These are phyloP conservation scores for Phrynocephalus vlangalii DNA, from an alignment of 2,797 vertebrate species.

Conservation along the genomic window DNA sequence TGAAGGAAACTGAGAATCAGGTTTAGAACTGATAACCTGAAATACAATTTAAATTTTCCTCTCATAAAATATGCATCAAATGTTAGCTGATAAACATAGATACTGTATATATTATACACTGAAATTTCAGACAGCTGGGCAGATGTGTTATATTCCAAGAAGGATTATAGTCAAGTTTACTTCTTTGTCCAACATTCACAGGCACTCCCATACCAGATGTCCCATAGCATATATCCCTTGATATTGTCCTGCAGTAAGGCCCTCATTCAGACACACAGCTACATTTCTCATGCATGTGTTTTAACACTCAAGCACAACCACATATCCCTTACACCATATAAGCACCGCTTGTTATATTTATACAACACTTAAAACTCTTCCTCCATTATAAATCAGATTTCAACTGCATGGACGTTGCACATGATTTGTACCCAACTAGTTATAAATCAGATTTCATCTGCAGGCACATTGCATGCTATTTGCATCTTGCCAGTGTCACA, in stretches of 20 bases:
- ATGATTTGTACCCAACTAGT: no score
- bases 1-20: conserved; percentile 17
- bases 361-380: no score
- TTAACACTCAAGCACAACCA: no score
- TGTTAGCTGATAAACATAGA: neutral
- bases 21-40: conserved; percentile 14
- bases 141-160: neutral
- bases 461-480: no score
- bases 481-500: no score
- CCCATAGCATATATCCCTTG: neutral
- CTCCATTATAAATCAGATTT: no score
- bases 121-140: neutral
- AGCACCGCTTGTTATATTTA: no score
- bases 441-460: no score
- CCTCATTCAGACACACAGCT: neutral
- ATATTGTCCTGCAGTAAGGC: neutral
- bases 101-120: neutral
- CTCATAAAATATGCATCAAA: conserved; percentile 16
- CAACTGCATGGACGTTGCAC: no score
- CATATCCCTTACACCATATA: no score
- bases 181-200: neutral
- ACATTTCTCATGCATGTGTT: neutral
- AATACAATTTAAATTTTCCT: conserved; percentile 9
- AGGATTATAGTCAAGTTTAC: neutral
- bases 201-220: neutral